Conservation (phyloP, 2,888 invertebrate genomes). For the Drosophila lacicola region DNA sequence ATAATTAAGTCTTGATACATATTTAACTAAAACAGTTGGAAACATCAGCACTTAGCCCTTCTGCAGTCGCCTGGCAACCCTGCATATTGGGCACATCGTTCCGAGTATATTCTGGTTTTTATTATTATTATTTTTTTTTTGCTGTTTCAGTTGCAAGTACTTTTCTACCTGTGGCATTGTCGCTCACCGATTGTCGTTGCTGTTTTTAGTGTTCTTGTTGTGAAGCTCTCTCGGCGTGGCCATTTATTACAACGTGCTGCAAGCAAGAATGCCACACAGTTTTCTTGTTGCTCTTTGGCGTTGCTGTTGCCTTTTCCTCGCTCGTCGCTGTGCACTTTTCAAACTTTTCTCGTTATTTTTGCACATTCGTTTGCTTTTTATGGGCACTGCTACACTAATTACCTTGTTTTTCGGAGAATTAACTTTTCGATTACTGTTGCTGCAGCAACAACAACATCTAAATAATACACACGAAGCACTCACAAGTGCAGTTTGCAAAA, state of each 20-base stretch:
- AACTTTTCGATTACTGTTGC: slow-evolving; percentile 82
- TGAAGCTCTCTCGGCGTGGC: slow-evolving; percentile 33
- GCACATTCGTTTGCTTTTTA: slow-evolving; percentile 81
- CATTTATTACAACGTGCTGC: slow-evolving; percentile 75
- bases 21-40: slow-evolving; percentile 12
- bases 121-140: neutral
- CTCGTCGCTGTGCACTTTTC: slow-evolving; percentile 53
- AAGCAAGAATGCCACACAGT: slow-evolving; percentile 73
- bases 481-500: slow-evolving; percentile 65
- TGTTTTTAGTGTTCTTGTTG: slow-evolving; percentile 37
- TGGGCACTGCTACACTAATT: slow-evolving; percentile 78
- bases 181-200: slow-evolving; percentile 16
- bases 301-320: slow-evolving; percentile 31
- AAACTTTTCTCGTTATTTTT: slow-evolving; percentile 79
- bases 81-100: slow-evolving; percentile 2
- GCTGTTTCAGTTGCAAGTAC: slow-evolving; percentile 14
- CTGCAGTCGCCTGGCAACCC: slow-evolving; percentile 23
- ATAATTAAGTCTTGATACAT: slow-evolving; percentile 6
- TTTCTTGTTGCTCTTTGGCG: slow-evolving; percentile 45
- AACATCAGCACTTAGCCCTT: neutral
- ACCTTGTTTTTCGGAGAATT: slow-evolving; percentile 82
- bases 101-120: neutral
- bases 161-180: slow-evolving; percentile 47
- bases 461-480: slow-evolving; percentile 41
- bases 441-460: slow-evolving; percentile 30